Base-by-base conservation (phyloP, 1,140 invertebrate species). In the Drosophila simulans region DNA sequence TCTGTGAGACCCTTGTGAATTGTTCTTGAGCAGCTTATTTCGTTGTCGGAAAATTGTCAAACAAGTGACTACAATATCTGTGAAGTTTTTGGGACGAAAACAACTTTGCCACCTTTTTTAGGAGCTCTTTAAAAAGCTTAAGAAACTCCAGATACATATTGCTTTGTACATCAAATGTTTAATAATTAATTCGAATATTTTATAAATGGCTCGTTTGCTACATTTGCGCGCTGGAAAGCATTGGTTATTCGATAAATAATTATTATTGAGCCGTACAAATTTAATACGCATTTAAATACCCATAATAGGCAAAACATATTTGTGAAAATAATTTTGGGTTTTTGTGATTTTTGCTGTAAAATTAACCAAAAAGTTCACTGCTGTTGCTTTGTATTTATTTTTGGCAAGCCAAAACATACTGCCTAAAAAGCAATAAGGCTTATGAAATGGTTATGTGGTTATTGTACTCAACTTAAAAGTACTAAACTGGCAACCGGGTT, bases 1-100 rank as follows among this genome's bases (percentile, higher is more conserved):
- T 43, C 0, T 15, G 39, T 15, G 39, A 11, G 11, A 45, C 46
- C 27, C 31, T 53, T 22, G 37, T 13, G 46, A 31, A 37, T 27
- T 45, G 31, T 65, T 52, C 17, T 65, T 43, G 20, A 25, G 27
- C n/a, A 27, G 45, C 45, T 68, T 43, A 52, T 51, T 42, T 51
- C 5, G 12, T 64, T 37, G 17, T 22, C 4, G 0, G 5, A 48
- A 22, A 48, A 10, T 31, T 31, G n/a, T 55, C 8, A 40, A 20
- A 4, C 8, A 42, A 40, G 39, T 12, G 5, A 15, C 3, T 5
- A 12, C 5, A 57, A 55, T 55, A 27, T 39, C 35, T 35, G 7
- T n/a, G 42, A 31, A 35, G 52, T 11, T 62, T 12, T 20, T 60
- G 35, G 5, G 1, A 5, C 2, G 3, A 25, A 43, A 35, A 20